Evolutionary conservation across 2,113 vertebrate species (phyloP), one percentile per base, ranked within the genome.

Genomic region (Isichthys henryi): DNA sequence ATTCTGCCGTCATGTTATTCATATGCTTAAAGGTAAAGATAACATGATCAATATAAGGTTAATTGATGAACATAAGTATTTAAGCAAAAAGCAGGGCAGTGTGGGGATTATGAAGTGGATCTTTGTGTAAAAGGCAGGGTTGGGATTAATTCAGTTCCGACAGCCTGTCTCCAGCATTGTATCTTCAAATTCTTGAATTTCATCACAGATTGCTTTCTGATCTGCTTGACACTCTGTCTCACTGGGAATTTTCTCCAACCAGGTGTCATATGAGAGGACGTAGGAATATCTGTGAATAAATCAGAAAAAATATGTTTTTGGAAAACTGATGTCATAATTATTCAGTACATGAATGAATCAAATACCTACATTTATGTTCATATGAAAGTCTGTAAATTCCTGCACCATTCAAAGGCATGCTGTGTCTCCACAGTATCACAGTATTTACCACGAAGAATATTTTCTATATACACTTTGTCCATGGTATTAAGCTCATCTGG

Each of bases 191-290:
- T 86, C 21, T 27, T 86, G 3, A 10, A 86, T 86, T 23, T 0
- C 83, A 0, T 8, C 23, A 49, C 83, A 86, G 83, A 15, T n/a
- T 13, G 0, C 8, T 23, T 45, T 1, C 46, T 86, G 83, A n/a
- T 15, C 83, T 86, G 17, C 11, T n/a, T 86, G 3, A 48, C 83
- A 86, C n/a, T 86, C 45, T 0, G 0, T 7, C 45, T 21, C 0
- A n/a, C 43, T 86, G 83, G 83, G 83, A n/a, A 86, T 86, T 86
- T 0, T 46, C 45, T 88, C 88, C 58, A 88, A 3, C 88, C 88
- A 88, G 1, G 88, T 88, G 21, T 48, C 11, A 27, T 11, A 43
- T 0, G 88, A 74, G 17, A 88, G 35, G 39, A 88, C 0, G 56
- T 88, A 88, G 0, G 11, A 74, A 49, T 48, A 88, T 43, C 88